These are phyloP conservation scores for Nothocercus julius DNA, from an alignment of 2,113 vertebrate genomes.

Conservation along the genomic window DNA sequence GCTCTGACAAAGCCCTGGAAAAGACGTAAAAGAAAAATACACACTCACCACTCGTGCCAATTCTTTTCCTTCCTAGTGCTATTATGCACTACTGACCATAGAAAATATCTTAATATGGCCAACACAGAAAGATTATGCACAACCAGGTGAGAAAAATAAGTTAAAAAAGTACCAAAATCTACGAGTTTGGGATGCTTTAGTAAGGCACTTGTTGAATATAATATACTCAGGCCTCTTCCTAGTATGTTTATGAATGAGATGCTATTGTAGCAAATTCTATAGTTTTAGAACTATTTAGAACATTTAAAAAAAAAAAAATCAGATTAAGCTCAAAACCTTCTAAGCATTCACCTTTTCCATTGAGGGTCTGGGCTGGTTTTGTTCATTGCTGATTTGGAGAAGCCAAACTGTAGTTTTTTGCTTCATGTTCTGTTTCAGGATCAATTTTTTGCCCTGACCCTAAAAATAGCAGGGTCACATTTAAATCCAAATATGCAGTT, in stretches of 20 bases:
- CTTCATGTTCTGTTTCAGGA: not conserved
- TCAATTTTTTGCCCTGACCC: slow-evolving; percentile 5
- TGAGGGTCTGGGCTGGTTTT: not conserved
- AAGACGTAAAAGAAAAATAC: slow-evolving; percentile 44
- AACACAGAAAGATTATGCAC: not conserved
- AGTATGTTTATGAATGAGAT: not conserved
- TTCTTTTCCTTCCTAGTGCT: not conserved
- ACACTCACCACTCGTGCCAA: slow-evolving; percentile 8
- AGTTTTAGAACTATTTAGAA: not conserved
- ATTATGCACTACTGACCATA: not conserved
- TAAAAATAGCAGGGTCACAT: not conserved
- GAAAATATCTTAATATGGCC: slow-evolving; percentile 22
- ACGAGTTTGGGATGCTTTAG: not conserved
- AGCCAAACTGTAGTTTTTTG: not conserved
- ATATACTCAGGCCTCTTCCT: not conserved
- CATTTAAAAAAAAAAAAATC: not conserved
- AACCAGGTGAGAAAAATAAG: slow-evolving; percentile 3
- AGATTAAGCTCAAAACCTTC: not conserved
- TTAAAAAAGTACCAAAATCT: not conserved
- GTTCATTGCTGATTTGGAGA: not conserved
- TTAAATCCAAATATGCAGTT: slow-evolving; percentile 24
- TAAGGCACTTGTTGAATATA: not conserved
- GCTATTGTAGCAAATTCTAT: not conserved
- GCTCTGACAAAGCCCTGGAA: slow-evolving; percentile 51
- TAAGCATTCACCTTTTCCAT: not conserved